These are phyloP conservation scores for Pseudorhiza aurosa DNA, from an alignment of 30 jellyfish, hydroid and myxozoan species.

Conservation along the genomic window DNA sequence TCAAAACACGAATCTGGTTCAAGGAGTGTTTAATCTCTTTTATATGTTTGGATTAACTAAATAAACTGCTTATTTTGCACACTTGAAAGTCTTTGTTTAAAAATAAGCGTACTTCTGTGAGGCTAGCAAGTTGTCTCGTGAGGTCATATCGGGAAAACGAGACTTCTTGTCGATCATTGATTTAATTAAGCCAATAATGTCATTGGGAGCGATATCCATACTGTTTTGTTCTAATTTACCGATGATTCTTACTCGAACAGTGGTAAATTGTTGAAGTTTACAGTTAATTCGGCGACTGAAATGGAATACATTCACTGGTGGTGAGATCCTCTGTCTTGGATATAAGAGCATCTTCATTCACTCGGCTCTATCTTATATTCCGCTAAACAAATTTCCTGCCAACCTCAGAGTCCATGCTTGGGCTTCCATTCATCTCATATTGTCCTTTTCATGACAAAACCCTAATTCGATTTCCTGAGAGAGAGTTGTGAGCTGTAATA, in stretches of 20 bases:
- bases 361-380: slow-evolving; percentile 2
- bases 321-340: not conserved
- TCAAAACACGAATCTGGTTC: not conserved
- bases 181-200: slow-evolving; percentile 1
- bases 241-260: slow-evolving; percentile 16
- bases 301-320: not conserved
- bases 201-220: not conserved
- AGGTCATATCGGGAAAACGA: not conserved
- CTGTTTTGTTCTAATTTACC: slow-evolving; percentile 4
- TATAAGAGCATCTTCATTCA: not conserved
- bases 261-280: slow-evolving; percentile 6
- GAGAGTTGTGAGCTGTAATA: not conserved
- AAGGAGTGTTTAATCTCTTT: not conserved
- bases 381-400: slow-evolving; percentile 40
- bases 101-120: not conserved
- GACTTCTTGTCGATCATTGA: not conserved
- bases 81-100: not conserved
- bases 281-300: not conserved
- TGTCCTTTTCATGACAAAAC: not conserved
- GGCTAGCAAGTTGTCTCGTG: not conserved
- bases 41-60: slow-evolving; percentile 7
- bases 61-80: not conserved
- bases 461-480: not conserved
- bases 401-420: not conserved
- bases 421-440: not conserved